These are phyloP conservation scores for Scolopax mira DNA, from an alignment of 2,113 vertebrate species.

Conservation along the genomic window DNA sequence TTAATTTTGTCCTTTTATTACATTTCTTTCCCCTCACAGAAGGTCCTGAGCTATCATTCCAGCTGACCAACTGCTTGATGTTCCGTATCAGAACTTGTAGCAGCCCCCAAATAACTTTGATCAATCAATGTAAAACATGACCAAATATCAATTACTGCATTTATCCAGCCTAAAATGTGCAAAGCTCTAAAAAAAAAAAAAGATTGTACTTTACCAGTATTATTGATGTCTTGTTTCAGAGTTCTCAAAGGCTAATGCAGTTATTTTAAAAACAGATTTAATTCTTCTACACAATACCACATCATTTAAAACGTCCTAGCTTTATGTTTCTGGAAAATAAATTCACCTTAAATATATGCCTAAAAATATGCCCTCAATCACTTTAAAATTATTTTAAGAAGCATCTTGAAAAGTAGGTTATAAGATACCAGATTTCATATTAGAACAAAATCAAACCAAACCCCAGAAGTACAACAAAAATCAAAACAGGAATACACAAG, in stretches of 20 bases:
- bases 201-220: neutral
- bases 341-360: neutral
- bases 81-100: neutral
- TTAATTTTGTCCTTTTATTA: neutral
- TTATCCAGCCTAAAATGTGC: neutral
- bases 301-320: neutral
- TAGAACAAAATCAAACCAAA: neutral
- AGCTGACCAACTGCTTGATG: constrained; percentile 5
- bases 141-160: constrained; percentile 27
- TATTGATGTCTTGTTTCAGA: neutral
- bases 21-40: neutral
- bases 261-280: neutral
- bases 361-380: neutral
- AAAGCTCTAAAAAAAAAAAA: neutral
- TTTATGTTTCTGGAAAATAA: neutral
- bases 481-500: neutral
- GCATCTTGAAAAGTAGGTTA: neutral
- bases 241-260: neutral
- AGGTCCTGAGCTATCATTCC: neutral
- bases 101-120: neutral
- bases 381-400: neutral
- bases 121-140: constrained; percentile 7
- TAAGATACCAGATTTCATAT: neutral
- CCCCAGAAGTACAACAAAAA: neutral
- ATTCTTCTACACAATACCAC: neutral